Percentiles rank a stretch among this genome's conserved stretches.
These are phyloP conservation scores for Stichodactyla helianthus DNA, from an alignment of 64 coral and sea anemone species.

Conservation along the genomic window DNA sequence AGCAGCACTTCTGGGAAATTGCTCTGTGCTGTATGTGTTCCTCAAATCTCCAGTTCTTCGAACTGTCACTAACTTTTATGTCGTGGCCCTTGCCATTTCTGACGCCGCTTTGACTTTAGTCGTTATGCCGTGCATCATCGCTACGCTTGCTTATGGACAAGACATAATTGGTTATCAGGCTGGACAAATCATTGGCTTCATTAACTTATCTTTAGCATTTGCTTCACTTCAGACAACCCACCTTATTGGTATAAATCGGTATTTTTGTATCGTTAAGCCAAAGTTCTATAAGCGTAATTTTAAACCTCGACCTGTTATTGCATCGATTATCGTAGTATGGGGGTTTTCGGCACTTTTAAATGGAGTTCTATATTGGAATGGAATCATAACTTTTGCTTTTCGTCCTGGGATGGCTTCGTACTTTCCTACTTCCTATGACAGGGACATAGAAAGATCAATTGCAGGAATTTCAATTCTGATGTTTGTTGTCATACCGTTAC, in stretches of 20 bases:
- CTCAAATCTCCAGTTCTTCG: conserved; percentile 28
- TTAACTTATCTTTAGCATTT: conserved; percentile 8
- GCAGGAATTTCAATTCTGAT: not conserved
- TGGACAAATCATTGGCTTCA: conserved; percentile 24
- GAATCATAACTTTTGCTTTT: not conserved
- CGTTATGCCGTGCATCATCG: conserved; percentile 17
- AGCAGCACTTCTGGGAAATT: conserved; percentile 26
- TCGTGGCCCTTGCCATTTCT: conserved; percentile 26
- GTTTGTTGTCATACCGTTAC: not conserved
- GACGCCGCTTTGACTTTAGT: conserved; percentile 5
- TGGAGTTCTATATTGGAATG: not conserved
- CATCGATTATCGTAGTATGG: not conserved
- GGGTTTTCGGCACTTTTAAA: not conserved
- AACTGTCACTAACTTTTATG: conserved; percentile 33
- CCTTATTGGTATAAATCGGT: conserved; percentile 7
- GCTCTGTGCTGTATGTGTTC: conserved; percentile 26
- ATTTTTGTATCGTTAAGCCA: conserved; percentile 21
- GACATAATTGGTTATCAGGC: not conserved
- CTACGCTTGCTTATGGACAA: not conserved
- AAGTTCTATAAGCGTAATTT: not conserved
- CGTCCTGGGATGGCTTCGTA: not conserved
- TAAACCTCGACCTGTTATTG: not conserved
- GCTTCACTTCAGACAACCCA: not conserved
- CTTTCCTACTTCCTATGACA: not conserved
- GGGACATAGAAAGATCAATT: not conserved